These are phyloP conservation scores for Campoletis raptor DNA, from an alignment of 2,888 invertebrate species.

Conservation along the genomic window DNA sequence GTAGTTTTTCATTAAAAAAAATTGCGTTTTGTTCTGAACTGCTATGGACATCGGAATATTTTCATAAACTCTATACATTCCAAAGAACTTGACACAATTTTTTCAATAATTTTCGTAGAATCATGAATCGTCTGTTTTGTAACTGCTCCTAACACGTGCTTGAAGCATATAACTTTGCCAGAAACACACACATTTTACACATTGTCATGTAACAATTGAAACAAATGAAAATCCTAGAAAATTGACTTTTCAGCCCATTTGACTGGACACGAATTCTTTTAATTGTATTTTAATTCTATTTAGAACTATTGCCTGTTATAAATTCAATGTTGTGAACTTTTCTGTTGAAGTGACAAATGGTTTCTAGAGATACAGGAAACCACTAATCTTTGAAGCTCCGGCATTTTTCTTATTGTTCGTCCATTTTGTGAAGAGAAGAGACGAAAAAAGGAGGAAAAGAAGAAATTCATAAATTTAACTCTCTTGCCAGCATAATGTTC, in stretches of 20 bases:
- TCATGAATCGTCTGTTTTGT: no score
- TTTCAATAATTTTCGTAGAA: no score
- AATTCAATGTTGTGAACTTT: neutral
- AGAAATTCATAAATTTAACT: constrained; percentile 60
- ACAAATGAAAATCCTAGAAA: neutral
- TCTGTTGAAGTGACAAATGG: constrained; percentile 33
- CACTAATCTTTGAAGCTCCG: constrained; percentile 53
- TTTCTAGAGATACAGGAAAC: constrained; percentile 39
- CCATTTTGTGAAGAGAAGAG: constrained; percentile 25
- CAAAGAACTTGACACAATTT: no score
- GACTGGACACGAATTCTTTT: neutral
- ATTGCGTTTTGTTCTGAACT: no score
- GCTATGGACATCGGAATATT: no score
- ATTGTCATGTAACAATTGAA: no score
- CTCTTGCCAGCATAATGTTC: constrained; percentile 49
- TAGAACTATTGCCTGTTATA: neutral
- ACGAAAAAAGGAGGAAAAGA: constrained; percentile 9
- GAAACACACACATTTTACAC: no score
- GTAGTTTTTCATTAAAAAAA: no score
- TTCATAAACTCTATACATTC: no score
- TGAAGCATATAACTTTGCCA: no score
- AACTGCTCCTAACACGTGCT: no score
- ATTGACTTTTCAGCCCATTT: neutral
- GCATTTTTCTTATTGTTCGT: constrained; percentile 44
- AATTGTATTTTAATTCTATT: neutral